Evolutionary conservation across 92 coral and sea anemone species (phyloP), one percentile per base, ranked within the genome.

Genomic region (Parazoanthus swiftii): DNA sequence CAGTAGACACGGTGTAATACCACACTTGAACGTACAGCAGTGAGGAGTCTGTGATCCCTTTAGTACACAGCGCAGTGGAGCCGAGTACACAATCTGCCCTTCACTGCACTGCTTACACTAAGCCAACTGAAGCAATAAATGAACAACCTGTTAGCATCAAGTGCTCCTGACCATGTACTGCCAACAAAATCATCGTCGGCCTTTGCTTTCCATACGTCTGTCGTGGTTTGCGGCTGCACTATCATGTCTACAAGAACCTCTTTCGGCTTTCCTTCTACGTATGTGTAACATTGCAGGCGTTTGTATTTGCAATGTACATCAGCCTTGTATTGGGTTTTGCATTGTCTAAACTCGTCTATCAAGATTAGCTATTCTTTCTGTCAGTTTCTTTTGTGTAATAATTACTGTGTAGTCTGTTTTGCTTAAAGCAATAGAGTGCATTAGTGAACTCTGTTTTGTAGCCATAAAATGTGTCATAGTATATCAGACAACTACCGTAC

Each of bases 11-110:
- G 37, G 42, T 50, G 63, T 26, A 33, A 21, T 54, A 13, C 21
- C 70, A 63, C 70, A 21, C 26, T 18, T 76, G 54, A 18, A 74
- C 42, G 77, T 68, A n/a, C 74, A 68, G 26, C 74, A 68, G 74
- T 2, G 42, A 36, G 77, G 43, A 76, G 48, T 76, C 54, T 76
- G 5, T 36, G 14, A 11, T n/a, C 54, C 70, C 70, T 63, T 39
- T 21, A 76, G 80, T 76, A 26, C 35, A 39, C 14, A 76, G 80
- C 42, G 80, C 54, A 76, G 80, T 76, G 35, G 80, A 37, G 46
- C 23, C 14, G 29, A 39, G 29, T 76, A 76, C 80, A 39, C 80
- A 39, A 29, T 39, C 4, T 25, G 26, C 42, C 26, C 80, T 33
- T 74, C 11, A 48, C 9, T 7, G 51, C 51, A 48, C 43, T 43